Evolutionary conservation across 2,888 invertebrate genomes (phyloP), one percentile per base, ranked within the genome.

Genomic region (Mythimna albipuncta): DNA sequence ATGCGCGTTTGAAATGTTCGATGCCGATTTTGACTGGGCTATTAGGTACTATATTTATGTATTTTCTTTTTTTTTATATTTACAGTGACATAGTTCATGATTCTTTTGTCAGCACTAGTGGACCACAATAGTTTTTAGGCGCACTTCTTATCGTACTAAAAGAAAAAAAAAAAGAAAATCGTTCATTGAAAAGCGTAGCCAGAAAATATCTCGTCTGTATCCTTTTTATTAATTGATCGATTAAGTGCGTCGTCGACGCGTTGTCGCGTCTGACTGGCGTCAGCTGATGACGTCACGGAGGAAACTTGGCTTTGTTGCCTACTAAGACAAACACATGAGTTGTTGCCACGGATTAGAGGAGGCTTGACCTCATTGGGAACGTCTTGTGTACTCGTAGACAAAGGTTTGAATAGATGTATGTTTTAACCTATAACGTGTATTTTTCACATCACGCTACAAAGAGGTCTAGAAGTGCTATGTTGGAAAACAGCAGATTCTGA

Each of bases 221-320:
- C 52, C 21, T 44, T 81, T 66, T 75, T 76, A 68, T 47, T 75
- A 64, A 66, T 54, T 67, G 52, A 76, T 83, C 74, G 78, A 82
- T 84, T 69, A 61, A 52, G 52, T 58, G 47, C 35, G 66, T 65
- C 38, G 61, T 13, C 61, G 77, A 41, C 70, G 58, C 19, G 44
- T 11, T 47, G 81, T 59, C 82, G 64, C 84, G 82, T 47, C 81
- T 55, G 10, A 32, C 54, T 67, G 82, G 82, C 85, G 85, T 73
- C 82, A 67, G 63, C 9, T 63, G n/a, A 19, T 82, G 81, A 84
- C 81, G 81, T 82, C 77, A 78, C 41, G 11, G 62, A 52, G 32
- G 65, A 61, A 59, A 54, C 44, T 50, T 9, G 21, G 61, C 44
- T 26, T 19, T 32, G 52, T 80, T 80, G 66, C 47, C 58, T 54